Evolutionary conservation across 2,113 vertebrate species (phyloP).

Genomic region (Antechinus flavipes): DNA sequence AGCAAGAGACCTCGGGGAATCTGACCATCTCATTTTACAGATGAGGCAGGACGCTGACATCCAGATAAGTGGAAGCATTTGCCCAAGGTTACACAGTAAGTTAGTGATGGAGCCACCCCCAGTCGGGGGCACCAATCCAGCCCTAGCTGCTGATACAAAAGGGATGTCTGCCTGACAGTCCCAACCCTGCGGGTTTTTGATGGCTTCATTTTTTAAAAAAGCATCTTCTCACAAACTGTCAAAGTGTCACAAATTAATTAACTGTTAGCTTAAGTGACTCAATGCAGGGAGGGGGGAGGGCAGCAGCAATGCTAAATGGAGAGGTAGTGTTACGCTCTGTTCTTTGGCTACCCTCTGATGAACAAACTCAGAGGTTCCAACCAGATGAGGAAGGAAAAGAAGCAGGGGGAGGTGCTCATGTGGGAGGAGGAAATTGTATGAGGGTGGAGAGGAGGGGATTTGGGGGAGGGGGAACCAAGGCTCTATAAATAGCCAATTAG

Average conservation of each 20-base stretch:
- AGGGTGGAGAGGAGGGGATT: not conserved
- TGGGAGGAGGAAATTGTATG: not conserved
- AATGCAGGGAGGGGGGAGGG: conserved; percentile 77
- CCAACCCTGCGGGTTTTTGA: conserved; percentile 80
- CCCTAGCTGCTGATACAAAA: conserved; percentile 79
- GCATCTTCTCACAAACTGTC: conserved; percentile 86
- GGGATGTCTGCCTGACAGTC: conserved; percentile 82
- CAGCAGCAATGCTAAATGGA: conserved; percentile 72
- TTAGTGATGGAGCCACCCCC: not conserved
- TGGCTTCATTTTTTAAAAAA: conserved; percentile 79
- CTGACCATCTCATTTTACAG: not conserved
- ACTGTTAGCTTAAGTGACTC: conserved; percentile 88
- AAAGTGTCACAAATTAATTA: conserved; percentile 91
- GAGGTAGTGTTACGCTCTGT: conserved; percentile 64
- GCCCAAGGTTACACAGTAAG: not conserved
- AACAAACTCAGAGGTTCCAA: not conserved
- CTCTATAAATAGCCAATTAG: conserved; percentile 15
- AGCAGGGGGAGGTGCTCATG: conserved; percentile 12
- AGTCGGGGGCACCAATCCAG: not conserved
- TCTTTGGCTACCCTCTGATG: conserved; percentile 72
- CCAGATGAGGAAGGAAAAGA: not conserved
- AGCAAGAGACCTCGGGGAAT: not conserved
- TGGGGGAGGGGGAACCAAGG: not conserved
- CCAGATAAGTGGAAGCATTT: not conserved
- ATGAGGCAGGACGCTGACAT: conserved; percentile 9